Conservation (phyloP, 30 jellyfish, hydroid and myxozoan genomes). For the Thelohanellus kitauei region DNA sequence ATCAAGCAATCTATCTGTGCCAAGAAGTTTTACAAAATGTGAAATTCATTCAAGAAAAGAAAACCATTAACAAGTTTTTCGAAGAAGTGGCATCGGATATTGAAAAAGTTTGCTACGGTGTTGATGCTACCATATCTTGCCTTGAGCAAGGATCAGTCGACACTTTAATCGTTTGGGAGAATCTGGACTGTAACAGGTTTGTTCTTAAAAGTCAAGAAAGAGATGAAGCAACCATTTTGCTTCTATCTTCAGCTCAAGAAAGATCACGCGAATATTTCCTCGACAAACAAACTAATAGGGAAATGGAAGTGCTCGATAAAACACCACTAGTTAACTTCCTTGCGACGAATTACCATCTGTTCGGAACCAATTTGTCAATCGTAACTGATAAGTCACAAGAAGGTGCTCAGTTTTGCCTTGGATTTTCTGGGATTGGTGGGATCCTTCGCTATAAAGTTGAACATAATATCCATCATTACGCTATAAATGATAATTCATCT, state of each 20-base stretch:
- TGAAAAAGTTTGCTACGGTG: conserved; percentile 76
- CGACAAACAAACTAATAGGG: conserved; percentile 71
- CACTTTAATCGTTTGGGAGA: conserved; percentile 82
- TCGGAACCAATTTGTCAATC: conserved; percentile 66
- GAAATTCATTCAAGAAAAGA: conserved; percentile 69
- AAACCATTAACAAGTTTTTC: conserved; percentile 34
- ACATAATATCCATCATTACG: no score
- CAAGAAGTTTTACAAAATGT: conserved; percentile 70
- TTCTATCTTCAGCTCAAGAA: conserved; percentile 50
- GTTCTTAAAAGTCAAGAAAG: conserved; percentile 37
- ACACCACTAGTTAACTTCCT: conserved; percentile 72
- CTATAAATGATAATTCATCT: no score
- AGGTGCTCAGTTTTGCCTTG: conserved; percentile 88
- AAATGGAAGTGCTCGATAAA: conserved; percentile 43
- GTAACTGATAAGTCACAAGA: conserved; percentile 86
- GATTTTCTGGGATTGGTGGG: conserved; percentile 97
- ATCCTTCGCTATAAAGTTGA: no score
- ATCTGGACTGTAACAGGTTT: conserved; percentile 43
- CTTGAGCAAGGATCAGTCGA: conserved; percentile 88
- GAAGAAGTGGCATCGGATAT: conserved; percentile 92
- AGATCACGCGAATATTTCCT: conserved; percentile 49
- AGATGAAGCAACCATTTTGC: no score
- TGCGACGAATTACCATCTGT: conserved; percentile 67
- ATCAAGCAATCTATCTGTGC: conserved; percentile 80
- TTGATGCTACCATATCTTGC: conserved; percentile 65